phyloP scores from a whole-genome alignment of 2,888 invertebrate species.

The Agrotis segetum region DNA sequence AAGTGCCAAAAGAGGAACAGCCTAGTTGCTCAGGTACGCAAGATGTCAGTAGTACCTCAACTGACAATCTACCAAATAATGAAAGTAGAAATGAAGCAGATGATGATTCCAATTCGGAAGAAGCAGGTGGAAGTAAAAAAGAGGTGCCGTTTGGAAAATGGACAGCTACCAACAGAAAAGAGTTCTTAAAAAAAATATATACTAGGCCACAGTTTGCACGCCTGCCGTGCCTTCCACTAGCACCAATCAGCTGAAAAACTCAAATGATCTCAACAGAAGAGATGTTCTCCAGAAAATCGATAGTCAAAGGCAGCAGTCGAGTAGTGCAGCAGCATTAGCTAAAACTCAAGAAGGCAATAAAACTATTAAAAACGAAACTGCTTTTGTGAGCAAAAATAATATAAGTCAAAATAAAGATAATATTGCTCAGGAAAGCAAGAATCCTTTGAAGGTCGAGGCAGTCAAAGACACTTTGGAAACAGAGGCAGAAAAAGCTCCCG shows the following conservation, averaged over 20 bases:
- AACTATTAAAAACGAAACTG: constrained; percentile 76
- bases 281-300: constrained; percentile 87
- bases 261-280: constrained; percentile 86
- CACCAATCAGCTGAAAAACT: constrained; percentile 86
- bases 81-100: constrained; percentile 50
- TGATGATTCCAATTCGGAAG: constrained; percentile 61
- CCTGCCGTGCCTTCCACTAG: constrained; percentile 72
- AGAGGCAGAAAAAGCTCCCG: constrained; percentile 42
- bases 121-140: constrained; percentile 78
- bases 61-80: constrained; percentile 36
- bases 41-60: constrained; percentile 47
- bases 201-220: constrained; percentile 70
- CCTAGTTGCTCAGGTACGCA: constrained; percentile 41
- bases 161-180: constrained; percentile 87
- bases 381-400: constrained; percentile 78
- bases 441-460: constrained; percentile 58
- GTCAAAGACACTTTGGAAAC: constrained; percentile 57
- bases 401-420: constrained; percentile 59
- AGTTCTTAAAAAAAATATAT: constrained; percentile 86
- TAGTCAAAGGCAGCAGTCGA: constrained; percentile 83
- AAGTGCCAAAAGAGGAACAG: constrained; percentile 55
- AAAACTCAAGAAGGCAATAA: constrained; percentile 79
- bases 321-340: constrained; percentile 69
- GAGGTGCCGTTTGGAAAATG: constrained; percentile 88
- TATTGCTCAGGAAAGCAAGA: constrained; percentile 60